Evolutionary conservation across 2,113 vertebrate species (phyloP).

Genomic region (Aphyosemion australe): DNA sequence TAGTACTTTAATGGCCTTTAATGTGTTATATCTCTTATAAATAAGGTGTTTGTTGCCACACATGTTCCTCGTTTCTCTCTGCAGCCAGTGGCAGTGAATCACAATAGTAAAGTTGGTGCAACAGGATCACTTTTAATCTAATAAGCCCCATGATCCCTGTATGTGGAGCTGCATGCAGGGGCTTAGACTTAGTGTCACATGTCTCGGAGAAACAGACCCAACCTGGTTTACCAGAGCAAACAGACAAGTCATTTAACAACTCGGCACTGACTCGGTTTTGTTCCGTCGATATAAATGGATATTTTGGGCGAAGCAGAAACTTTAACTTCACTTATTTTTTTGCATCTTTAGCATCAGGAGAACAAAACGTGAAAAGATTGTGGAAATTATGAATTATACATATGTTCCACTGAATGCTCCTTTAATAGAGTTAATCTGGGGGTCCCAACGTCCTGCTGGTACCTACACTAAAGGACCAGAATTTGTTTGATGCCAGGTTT

Average conservation of each 20-base stretch:
- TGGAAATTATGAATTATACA: constrained; percentile 72
- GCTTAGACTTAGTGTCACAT: constrained; percentile 77
- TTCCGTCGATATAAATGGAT: not conserved
- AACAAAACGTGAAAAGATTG: constrained; percentile 47
- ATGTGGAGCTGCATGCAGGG: constrained; percentile 62
- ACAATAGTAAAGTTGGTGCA: constrained; percentile 55
- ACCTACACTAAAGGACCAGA: constrained; percentile 53
- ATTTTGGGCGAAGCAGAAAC: too few species aligned
- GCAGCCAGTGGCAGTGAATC: constrained; percentile 42
- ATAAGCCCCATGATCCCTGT: constrained; percentile 73
- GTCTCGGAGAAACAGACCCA: constrained; percentile 46
- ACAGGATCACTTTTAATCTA: constrained; percentile 79
- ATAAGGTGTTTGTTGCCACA: constrained; percentile 5
- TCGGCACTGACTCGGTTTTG: not conserved
- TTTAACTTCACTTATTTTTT: not conserved
- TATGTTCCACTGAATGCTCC: constrained; percentile 60
- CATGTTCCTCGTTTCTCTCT: constrained; percentile 20
- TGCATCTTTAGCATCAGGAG: constrained; percentile 39
- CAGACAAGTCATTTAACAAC: constrained; percentile 18
- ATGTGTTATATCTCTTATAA: not conserved
- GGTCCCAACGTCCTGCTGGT: constrained; percentile 48
- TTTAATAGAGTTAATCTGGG: constrained; percentile 66
- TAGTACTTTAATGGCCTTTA: too few species aligned
- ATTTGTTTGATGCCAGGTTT: constrained; percentile 68
- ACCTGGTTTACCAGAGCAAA: constrained; percentile 37